phyloP scores from a whole-genome alignment of 2,888 invertebrate species.

The Tuta absoluta region DNA sequence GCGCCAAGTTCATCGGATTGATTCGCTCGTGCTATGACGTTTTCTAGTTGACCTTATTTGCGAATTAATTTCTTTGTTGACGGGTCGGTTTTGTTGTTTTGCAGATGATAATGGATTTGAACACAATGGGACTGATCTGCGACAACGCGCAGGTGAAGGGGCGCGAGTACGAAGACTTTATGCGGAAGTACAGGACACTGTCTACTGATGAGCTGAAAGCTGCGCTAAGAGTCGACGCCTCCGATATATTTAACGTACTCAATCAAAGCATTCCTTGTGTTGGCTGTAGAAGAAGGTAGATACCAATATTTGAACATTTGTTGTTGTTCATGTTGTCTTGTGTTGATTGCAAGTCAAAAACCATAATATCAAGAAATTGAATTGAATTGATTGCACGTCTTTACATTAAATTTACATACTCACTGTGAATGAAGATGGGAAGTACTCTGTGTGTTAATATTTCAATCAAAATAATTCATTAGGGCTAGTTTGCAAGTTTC shows the following conservation, averaged over 20 bases:
- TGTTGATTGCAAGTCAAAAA: not conserved
- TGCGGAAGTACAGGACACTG: constrained; percentile 89
- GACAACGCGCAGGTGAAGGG: constrained; percentile 90
- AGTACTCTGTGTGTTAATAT: too few relatives aligned
- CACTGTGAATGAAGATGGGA: too few relatives aligned
- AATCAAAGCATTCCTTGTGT: constrained; percentile 97
- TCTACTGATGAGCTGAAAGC: constrained; percentile 88
- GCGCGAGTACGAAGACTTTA: constrained; percentile 92
- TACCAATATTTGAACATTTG: not conserved
- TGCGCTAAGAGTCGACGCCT: constrained; percentile 91
- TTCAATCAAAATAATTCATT: too few relatives aligned
- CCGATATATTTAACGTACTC: constrained; percentile 90
- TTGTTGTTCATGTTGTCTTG: not conserved
- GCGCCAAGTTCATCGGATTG: constrained; percentile 53
- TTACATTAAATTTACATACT: too few relatives aligned
- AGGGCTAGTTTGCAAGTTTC: too few relatives aligned
- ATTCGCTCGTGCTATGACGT: constrained; percentile 63
- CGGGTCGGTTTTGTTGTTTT: constrained; percentile 46
- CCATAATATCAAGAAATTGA: too few relatives aligned
- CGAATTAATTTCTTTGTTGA: constrained; percentile 64
- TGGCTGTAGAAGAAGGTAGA: constrained; percentile 93
- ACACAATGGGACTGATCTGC: constrained; percentile 90
- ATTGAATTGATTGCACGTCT: not conserved
- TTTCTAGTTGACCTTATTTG: constrained; percentile 72
- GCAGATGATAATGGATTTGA: constrained; percentile 97